Percentiles rank a stretch among this genome's conserved stretches.
Conservation (phyloP, 2,113 vertebrate species). For the Petrocephalus zakoni region DNA sequence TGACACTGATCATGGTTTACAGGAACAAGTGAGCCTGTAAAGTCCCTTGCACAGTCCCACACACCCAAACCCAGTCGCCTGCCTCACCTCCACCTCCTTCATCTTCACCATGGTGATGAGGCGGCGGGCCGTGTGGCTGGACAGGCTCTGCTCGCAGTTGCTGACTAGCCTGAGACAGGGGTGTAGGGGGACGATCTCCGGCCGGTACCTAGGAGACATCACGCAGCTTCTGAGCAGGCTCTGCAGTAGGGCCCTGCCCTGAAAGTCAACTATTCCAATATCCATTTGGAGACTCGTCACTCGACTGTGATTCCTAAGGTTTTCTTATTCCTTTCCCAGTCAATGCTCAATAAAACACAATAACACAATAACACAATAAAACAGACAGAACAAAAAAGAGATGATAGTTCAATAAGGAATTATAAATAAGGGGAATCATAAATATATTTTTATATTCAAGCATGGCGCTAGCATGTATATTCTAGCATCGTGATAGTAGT, state of each 20-base stretch:
- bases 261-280: background rate
- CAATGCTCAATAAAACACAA: no score
- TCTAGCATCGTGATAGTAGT: no score
- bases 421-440: background rate
- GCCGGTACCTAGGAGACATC: conserved; percentile 74
- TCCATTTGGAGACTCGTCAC: background rate
- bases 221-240: background rate
- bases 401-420: background rate
- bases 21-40: background rate
- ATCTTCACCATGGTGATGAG: conserved; percentile 97
- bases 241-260: background rate
- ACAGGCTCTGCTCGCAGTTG: conserved; percentile 93
- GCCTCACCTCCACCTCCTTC: conserved; percentile 83
- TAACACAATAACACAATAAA: background rate
- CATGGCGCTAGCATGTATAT: no score
- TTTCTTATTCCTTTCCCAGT: no score
- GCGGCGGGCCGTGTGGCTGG: conserved; percentile 87
- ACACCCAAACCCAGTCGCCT: background rate
- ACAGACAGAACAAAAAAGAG: background rate
- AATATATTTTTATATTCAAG: background rate
- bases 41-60: background rate
- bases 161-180: conserved; percentile 86
- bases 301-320: background rate
- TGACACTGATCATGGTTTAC: background rate
- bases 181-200: conserved; percentile 83